Evolutionary conservation across 35 echinoderm and acorn worm species (phyloP), one percentile per base, ranked within the genome.

Genomic region (Hemicentrotus pulcherrimus): DNA sequence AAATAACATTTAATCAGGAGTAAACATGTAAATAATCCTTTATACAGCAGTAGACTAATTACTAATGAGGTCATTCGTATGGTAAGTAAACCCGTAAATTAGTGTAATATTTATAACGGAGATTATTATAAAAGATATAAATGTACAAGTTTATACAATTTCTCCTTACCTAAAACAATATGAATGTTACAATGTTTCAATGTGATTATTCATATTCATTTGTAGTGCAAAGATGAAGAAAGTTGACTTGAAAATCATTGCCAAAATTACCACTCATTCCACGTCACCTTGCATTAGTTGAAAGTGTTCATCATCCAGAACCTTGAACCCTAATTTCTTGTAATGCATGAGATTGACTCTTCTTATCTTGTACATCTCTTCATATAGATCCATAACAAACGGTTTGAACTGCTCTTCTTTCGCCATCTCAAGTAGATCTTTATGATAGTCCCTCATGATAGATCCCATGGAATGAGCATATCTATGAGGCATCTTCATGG

Each of bases 361-460:
- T 95, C 22, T 13, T 33, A 45, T 95, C 61, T 11, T 95, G 16
- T 9, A 88, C 47, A 55, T 47, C 32, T 31, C 33, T 30, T 95
- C 94, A 88, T 97, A 97, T 28, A 99, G 85, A 14, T 97, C 70
- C 92, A 94, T 71, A 9, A 99, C 91, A 22, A 91, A 28, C 18
- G 70, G 70, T 48, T 58, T 46, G 31, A 96, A 33, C 46, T 61
- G 46, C 0, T 97, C 78, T 32, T 94, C 55, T 8, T 91, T 86
- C 0, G 95, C 98, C 78, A 95, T 31, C 28, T 86, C 19, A 1
- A 94, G 85, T 15, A 99, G 16, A 90, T 95, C 95, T 86, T 85
- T 61, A 94, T 96, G 96, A 70, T 99, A 99, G 13, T 92, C 94
- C 97, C 98, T 97, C 94, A 97, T 97, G n/a, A 92, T 31, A 0